Evolutionary conservation across 2,888 invertebrate species (phyloP).

Genomic region (Tuta absoluta): DNA sequence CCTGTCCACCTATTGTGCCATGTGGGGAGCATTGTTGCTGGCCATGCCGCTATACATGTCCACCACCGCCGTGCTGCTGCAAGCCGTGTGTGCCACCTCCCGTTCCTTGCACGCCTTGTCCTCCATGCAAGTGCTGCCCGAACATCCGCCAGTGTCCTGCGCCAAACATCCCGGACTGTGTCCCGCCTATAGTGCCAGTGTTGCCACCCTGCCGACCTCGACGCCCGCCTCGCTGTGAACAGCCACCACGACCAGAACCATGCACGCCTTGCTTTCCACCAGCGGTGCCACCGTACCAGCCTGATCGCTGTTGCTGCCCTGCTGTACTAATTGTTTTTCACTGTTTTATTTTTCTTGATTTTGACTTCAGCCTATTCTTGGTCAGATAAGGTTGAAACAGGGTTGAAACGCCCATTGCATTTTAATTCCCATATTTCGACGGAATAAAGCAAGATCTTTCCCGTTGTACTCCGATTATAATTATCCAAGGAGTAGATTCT

Average conservation of each 20-base stretch:
- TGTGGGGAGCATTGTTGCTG: conserved; percentile 49
- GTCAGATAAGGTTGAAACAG: too few species aligned
- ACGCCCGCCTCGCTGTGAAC: conserved; percentile 57
- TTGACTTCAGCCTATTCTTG: too few species aligned
- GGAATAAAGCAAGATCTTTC: too few species aligned
- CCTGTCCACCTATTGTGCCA: conserved; percentile 68
- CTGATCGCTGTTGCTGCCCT: conserved; percentile 67
- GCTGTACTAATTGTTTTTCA: conserved; percentile 55
- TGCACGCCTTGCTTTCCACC: conserved; percentile 69
- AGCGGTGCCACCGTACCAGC: conserved; percentile 70
- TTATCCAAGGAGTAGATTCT: too few species aligned
- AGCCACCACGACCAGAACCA: conserved; percentile 57
- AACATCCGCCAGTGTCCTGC: conserved; percentile 65
- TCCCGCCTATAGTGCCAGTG: conserved; percentile 68
- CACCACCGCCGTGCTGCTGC: conserved; percentile 61
- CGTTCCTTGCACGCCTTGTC: conserved; percentile 68
- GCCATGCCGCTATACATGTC: conserved; percentile 39
- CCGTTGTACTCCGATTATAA: too few species aligned
- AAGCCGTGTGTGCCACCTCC: conserved; percentile 68
- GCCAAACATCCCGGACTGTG: conserved; percentile 64
- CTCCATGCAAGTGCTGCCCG: conserved; percentile 65
- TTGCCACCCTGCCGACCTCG: conserved; percentile 66
- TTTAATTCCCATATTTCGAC: too few species aligned
- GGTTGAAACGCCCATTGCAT: too few species aligned
- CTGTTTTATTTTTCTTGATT: background rate